phyloP scores from a whole-genome alignment of 2,113 vertebrate genomes.

The Oreochromis niloticus region DNA sequence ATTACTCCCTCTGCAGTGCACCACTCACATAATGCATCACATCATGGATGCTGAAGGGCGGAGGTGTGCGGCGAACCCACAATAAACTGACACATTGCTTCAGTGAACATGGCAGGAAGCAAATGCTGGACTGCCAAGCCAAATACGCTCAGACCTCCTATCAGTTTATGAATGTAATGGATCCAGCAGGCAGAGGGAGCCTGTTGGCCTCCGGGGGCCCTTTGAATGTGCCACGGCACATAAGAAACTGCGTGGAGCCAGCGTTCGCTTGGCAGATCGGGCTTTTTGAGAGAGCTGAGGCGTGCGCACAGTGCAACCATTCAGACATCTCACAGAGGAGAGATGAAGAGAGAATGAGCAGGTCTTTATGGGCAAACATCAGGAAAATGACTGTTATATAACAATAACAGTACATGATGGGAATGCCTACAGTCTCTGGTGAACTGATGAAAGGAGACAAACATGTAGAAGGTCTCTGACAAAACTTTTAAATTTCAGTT shows the following conservation, averaged over 20 bases:
- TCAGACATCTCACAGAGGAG: constrained; percentile 17
- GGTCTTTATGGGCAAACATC: neutral
- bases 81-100: constrained; percentile 38
- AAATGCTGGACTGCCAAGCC: constrained; percentile 34
- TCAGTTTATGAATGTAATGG: constrained; percentile 49
- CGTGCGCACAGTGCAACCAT: neutral
- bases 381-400: constrained; percentile 4
- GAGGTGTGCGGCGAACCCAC: neutral
- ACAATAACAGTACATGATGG: neutral
- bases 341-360: neutral
- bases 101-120: constrained; percentile 50
- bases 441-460: neutral
- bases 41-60: neutral
- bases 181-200: constrained; percentile 35
- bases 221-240: constrained; percentile 6
- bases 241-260: neutral
- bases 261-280: neutral
- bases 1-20: neutral
- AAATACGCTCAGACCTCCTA: constrained; percentile 38
- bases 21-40: constrained; percentile 1
- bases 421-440: neutral
- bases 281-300: neutral
- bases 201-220: constrained; percentile 16
- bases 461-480: neutral
- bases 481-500: neutral